Evolutionary conservation across 2,888 invertebrate genomes (phyloP).

Genomic region (Cylindroiulus punctatus): DNA sequence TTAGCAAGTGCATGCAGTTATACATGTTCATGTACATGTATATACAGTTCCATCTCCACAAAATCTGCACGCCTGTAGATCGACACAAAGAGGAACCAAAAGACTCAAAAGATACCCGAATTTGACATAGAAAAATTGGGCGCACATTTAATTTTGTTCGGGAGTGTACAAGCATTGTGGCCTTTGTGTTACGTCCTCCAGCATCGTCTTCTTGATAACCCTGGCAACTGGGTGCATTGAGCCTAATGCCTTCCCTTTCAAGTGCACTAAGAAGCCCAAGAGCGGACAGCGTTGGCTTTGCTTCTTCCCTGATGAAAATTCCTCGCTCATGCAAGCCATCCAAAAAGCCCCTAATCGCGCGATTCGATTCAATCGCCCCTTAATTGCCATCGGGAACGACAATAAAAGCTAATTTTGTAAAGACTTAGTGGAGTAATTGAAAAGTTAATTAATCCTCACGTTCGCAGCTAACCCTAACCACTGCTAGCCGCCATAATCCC

Average conservation of each 20-base stretch:
- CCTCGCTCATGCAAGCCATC: conserved; percentile 2
- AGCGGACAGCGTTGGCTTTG: background rate
- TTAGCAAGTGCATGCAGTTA: too few species aligned
- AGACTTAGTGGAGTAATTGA: conserved; percentile 40
- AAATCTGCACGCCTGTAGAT: too few species aligned
- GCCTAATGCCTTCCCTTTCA: background rate
- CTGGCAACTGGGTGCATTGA: background rate
- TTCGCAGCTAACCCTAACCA: conserved; percentile 35
- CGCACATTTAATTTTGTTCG: too few species aligned
- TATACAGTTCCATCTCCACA: too few species aligned
- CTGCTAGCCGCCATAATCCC: background rate
- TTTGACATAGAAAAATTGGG: too few species aligned
- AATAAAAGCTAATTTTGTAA: conserved; percentile 43
- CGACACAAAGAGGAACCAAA: too few species aligned
- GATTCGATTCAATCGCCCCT: conserved; percentile 31
- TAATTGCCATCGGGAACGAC: conserved; percentile 39
- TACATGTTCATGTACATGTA: too few species aligned
- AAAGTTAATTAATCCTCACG: conserved; percentile 37
- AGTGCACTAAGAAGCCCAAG: background rate
- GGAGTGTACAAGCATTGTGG: too few species aligned
- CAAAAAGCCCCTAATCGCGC: conserved; percentile 22
- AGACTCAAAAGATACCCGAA: too few species aligned
- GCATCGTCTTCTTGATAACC: background rate
- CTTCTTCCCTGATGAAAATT: background rate
- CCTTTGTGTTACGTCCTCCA: background rate